Evolutionary conservation across 2,888 invertebrate genomes (phyloP).

Genomic region (Caenorhabditis sp.): DNA sequence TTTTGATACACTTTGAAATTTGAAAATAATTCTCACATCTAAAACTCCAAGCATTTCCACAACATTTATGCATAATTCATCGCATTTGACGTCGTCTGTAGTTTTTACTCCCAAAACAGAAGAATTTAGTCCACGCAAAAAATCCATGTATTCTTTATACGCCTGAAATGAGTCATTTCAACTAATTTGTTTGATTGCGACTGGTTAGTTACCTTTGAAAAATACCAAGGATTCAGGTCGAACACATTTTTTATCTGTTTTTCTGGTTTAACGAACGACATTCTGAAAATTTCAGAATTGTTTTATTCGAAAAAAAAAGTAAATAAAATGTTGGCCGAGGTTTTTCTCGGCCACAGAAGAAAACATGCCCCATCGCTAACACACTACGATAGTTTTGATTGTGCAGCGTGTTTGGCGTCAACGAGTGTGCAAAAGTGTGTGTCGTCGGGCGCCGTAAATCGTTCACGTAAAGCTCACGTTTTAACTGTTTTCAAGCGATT

Average conservation of each 20-base stretch:
- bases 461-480: background rate
- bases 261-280: slow-evolving; percentile 36
- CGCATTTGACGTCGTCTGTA: slow-evolving; percentile 40
- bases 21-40: slow-evolving; percentile 31
- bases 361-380: slow-evolving; percentile 15
- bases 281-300: background rate
- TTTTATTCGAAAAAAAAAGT: background rate
- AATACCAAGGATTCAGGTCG: slow-evolving; percentile 66
- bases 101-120: slow-evolving; percentile 53
- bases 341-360: background rate
- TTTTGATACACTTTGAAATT: slow-evolving; percentile 4
- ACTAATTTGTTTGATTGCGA: no score
- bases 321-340: background rate
- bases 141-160: slow-evolving; percentile 57
- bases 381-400: background rate
- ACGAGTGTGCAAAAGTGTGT: slow-evolving; percentile 23
- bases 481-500: background rate
- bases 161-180: slow-evolving; percentile 47
- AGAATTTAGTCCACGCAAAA: slow-evolving; percentile 57
- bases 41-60: slow-evolving; percentile 49
- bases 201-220: slow-evolving; percentile 52
- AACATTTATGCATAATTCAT: slow-evolving; percentile 35
- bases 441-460: slow-evolving; percentile 14
- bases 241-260: slow-evolving; percentile 61
- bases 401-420: slow-evolving; percentile 32